phyloP scores from a whole-genome alignment of 2,113 vertebrate species.

The Macroglossus sobrinus region DNA sequence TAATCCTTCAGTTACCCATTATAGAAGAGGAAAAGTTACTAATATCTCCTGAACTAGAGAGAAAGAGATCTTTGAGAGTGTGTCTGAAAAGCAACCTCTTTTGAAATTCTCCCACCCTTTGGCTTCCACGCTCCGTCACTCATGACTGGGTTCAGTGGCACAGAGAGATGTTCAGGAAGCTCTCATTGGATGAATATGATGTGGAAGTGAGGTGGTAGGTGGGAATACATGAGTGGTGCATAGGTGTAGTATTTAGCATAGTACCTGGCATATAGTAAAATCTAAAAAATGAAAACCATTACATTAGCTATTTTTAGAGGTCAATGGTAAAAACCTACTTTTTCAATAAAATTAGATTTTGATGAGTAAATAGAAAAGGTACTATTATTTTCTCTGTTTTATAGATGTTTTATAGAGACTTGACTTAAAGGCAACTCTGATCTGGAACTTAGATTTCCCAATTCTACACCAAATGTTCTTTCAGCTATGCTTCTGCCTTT shows the following conservation, averaged over 20 bases:
- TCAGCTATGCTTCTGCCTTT: not conserved
- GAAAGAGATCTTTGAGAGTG: not conserved
- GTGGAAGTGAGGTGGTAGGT: not conserved
- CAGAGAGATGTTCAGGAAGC: not conserved
- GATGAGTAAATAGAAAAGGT: not conserved
- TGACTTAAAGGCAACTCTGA: not conserved
- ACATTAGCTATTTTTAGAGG: not conserved
- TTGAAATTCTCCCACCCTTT: not conserved
- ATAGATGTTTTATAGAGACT: not conserved
- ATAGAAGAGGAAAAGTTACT: not conserved
- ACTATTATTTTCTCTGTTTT: not conserved
- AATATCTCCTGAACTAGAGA: not conserved
- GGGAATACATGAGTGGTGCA: not conserved
- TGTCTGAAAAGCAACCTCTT: not conserved
- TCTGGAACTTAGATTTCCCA: not conserved
- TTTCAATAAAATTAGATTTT: conserved; percentile 22
- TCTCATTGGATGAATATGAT: not conserved
- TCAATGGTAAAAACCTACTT: not conserved
- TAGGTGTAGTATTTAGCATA: not conserved
- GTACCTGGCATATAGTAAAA: not conserved
- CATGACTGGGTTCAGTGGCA: not conserved
- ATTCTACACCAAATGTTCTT: not conserved
- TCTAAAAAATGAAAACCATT: not conserved
- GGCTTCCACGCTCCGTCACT: not conserved
- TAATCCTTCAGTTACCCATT: conserved; percentile 18